These are phyloP conservation scores for Caenorhabditis drosophilae DNA, from an alignment of 2,888 invertebrate species.

Conservation along the genomic window DNA sequence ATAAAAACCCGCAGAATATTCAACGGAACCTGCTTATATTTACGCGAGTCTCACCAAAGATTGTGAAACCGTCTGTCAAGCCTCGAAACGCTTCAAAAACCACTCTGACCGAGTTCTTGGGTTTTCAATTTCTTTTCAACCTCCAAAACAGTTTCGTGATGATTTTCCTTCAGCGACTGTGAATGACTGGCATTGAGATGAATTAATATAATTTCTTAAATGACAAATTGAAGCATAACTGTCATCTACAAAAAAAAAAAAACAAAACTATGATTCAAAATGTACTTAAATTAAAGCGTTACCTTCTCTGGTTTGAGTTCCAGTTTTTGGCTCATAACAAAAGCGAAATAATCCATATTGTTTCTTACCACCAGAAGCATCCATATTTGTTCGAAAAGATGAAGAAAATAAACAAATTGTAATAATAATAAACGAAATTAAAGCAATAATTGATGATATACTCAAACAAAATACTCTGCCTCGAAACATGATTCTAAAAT, in stretches of 20 bases:
- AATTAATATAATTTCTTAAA: slow-evolving; percentile 32
- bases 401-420: slow-evolving; percentile 42
- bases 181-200: slow-evolving; percentile 16
- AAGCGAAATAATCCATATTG: slow-evolving; percentile 52
- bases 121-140: slow-evolving; percentile 4
- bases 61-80: too few relatives aligned
- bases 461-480: slow-evolving; percentile 25
- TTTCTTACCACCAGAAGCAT: slow-evolving; percentile 29
- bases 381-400: slow-evolving; percentile 37
- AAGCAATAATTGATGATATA: slow-evolving; percentile 15
- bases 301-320: slow-evolving; percentile 17
- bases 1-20: too few relatives aligned
- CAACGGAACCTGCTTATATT: too few relatives aligned
- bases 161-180: slow-evolving; percentile 15
- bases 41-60: too few relatives aligned
- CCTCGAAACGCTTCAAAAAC: too few relatives aligned
- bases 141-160: slow-evolving; percentile 35
- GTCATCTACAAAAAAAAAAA: slow-evolving; percentile 22
- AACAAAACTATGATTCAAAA: background rate
- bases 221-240: slow-evolving; percentile 33
- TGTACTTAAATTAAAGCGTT: background rate
- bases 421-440: slow-evolving; percentile 26
- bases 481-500: slow-evolving; percentile 25
- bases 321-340: slow-evolving; percentile 42
- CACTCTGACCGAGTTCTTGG: too few relatives aligned